Conservation (phyloP, 2,888 invertebrate species). For the Dicyrtoma fusca region DNA sequence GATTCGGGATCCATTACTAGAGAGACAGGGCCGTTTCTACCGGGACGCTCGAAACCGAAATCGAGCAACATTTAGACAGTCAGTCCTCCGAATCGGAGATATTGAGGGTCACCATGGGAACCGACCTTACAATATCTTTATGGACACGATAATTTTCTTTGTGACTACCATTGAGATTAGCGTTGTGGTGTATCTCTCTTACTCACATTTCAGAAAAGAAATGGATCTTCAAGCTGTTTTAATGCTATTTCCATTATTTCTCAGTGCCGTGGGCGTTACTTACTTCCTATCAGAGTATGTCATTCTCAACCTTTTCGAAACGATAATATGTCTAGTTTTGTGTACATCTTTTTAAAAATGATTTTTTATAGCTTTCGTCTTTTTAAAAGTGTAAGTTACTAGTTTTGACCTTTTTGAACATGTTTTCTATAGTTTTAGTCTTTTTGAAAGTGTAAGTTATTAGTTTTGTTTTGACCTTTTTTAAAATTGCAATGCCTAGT, state of each 20-base stretch:
- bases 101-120: conserved; percentile 31
- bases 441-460: no score
- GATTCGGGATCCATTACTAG: background rate
- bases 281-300: conserved; percentile 55
- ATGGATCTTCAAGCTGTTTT: no score
- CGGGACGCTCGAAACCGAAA: background rate
- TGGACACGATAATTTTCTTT: conserved; percentile 47
- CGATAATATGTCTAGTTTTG: no score
- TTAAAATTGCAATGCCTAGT: no score
- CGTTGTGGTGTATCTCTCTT: conserved; percentile 47
- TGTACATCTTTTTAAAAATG: no score
- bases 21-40: background rate
- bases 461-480: no score
- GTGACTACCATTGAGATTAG: conserved; percentile 48
- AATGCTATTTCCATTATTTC: conserved; percentile 50
- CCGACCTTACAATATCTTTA: conserved; percentile 35
- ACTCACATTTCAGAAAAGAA: no score
- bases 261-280: conserved; percentile 55
- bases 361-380: no score
- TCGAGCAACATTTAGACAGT: conserved; percentile 1
- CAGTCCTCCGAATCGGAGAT: conserved; percentile 32
- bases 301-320: no score
- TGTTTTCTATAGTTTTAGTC: no score
- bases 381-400: no score
- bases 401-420: no score